These are phyloP conservation scores for Harpagoxenus sublaevis DNA, from an alignment of 2,888 invertebrate genomes.

Conservation along the genomic window DNA sequence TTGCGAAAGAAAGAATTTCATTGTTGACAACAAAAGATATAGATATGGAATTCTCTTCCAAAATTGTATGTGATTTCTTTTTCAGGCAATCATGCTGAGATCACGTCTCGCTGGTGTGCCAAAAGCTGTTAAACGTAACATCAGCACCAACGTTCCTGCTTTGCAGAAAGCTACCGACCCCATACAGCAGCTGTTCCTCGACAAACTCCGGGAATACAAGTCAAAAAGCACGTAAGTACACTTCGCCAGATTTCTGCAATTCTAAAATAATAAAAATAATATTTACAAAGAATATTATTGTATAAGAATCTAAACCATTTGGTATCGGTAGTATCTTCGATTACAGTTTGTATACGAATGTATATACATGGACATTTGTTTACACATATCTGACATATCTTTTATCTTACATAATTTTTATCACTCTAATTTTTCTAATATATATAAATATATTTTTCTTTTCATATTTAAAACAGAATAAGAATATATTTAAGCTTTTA, in stretches of 20 bases:
- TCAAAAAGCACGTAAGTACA: slow-evolving; percentile 93
- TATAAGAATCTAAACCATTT: not conserved
- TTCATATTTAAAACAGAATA: no score
- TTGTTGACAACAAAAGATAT: not conserved
- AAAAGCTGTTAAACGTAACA: slow-evolving; percentile 87
- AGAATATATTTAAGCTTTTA: no score
- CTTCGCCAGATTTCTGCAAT: not conserved
- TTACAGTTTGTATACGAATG: not conserved
- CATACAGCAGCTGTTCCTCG: slow-evolving; percentile 96
- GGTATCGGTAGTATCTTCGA: not conserved
- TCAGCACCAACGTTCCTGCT: slow-evolving; percentile 91
- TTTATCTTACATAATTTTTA: not conserved
- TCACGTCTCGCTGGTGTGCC: slow-evolving; percentile 75
- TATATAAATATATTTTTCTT: no score
- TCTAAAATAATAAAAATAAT: not conserved
- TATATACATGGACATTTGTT: not conserved
- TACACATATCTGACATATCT: not conserved
- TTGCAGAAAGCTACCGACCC: slow-evolving; percentile 93
- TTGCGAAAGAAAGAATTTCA: not conserved
- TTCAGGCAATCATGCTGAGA: slow-evolving; percentile 79
- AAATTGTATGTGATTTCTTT: slow-evolving; percentile 21
- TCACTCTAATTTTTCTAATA: no score
- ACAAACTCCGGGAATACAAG: slow-evolving; percentile 96
- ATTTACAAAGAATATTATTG: not conserved
- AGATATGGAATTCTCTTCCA: not conserved